Base-by-base conservation (phyloP, 2,797 vertebrate genomes). In the Cryptoblepharus egeriae region DNA sequence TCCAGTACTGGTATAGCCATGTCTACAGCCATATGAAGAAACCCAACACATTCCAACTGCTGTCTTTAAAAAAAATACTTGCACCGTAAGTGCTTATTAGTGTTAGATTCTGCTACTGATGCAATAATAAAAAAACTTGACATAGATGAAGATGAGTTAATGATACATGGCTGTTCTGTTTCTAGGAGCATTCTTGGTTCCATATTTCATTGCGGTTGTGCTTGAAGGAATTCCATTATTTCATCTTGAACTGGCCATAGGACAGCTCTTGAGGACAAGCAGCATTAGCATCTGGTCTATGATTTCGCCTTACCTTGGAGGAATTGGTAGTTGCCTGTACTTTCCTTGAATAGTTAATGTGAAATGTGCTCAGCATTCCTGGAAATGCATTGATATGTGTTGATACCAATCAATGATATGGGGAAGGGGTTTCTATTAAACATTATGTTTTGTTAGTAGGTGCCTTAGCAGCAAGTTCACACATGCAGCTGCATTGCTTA, bases 151-250 rank as follows among this genome's bases (percentile, higher is more conserved):
- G 45, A 26, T 55, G 78, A 70, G 16, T 65, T 70, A 57, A 24
- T 3, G 80, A 28, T 77, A 22, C 8, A 76, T 76, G 68, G 16
- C 60, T 58, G 74, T 39, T 71, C 61, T 89, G 26, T 64, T 90
- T 81, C 5, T 91, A 98, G 98, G 98, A 15, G 97, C 98, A 11
- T 99, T 99, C 94, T 96, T 99, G 89, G 96, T 98, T 75, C 98
- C 98, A 0, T 99, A 98, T 87, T 20, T 97, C 86, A 92, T 98
- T 0, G 97, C 97, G 0, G 92, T 99, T 90, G 89, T 97, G 86
- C 96, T 98, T 0, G 95, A 98, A 95, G 98, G 98, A 37, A 94
- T 99, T 74, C 98, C 98, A 0, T 89, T 99, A 82, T 95, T 99
- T 82, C 97, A 98, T 83, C 92, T 98, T 0, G 98, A 99, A 92